Percentiles rank a stretch among this genome's conserved stretches.
Conservation (phyloP, 2,888 invertebrate species). For the Ennomos quercinarius region DNA sequence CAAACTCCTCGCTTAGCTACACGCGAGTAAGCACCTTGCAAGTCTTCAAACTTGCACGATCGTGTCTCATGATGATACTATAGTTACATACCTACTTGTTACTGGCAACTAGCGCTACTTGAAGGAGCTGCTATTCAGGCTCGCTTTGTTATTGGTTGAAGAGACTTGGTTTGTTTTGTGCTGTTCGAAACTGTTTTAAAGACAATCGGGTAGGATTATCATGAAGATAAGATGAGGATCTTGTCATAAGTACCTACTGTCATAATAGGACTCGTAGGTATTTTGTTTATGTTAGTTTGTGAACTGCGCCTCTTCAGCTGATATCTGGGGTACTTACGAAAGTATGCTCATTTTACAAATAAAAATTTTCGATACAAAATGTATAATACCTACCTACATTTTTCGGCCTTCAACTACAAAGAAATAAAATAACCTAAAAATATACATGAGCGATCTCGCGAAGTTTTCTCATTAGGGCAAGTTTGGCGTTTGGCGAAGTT, state of each 20-base stretch:
- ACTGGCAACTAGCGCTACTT: conserved; percentile 14
- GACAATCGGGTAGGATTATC: conserved; percentile 3
- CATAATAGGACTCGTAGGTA: no score
- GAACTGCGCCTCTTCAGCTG: no score
- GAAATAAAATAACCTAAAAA: conserved; percentile 43
- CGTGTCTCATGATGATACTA: conserved; percentile 15
- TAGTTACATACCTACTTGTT: conserved; percentile 19
- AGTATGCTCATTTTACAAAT: no score
- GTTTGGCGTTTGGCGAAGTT: conserved; percentile 49
- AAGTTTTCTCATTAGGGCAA: conserved; percentile 61
- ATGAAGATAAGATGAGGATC: conserved; percentile 1
- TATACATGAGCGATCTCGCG: conserved; percentile 41
- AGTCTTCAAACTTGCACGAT: conserved; percentile 33
- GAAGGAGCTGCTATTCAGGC: conserved; percentile 7
- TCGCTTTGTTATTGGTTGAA: conserved; percentile 25
- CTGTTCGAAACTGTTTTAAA: conserved; percentile 7
- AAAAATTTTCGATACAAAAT: not conserved
- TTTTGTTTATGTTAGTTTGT: no score
- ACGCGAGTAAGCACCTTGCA: conserved; percentile 26
- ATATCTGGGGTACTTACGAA: no score
- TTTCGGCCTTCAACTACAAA: conserved; percentile 13
- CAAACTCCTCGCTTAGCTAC: conserved; percentile 23
- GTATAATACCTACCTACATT: conserved; percentile 10
- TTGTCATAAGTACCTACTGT: not conserved
- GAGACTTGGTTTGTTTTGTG: conserved; percentile 8